phyloP scores from a whole-genome alignment of 2,888 invertebrate species.

The Mallateleia sp. region DNA sequence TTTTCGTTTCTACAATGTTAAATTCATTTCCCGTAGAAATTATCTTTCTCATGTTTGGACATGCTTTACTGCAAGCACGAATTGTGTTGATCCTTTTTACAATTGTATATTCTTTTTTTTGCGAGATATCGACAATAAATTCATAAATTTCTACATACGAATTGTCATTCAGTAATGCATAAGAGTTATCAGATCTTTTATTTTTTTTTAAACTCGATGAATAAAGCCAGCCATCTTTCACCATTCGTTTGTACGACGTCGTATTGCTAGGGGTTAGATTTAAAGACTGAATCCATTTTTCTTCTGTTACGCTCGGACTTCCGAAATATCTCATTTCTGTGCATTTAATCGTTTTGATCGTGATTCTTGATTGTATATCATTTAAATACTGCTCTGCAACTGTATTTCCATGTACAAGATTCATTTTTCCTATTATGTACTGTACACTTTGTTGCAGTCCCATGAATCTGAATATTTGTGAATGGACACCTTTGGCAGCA shows the following conservation, averaged over 20 bases:
- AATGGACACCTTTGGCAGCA: not conserved
- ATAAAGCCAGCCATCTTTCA: not conserved
- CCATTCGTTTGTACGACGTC: not conserved
- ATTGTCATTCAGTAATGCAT: not conserved
- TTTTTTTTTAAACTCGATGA: too few species aligned
- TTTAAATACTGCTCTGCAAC: not conserved
- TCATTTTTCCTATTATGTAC: not conserved
- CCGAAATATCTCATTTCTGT: not conserved
- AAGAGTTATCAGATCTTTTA: conserved; percentile 1
- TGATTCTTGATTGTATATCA: not conserved
- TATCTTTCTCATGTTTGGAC: not conserved
- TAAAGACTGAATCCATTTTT: not conserved
- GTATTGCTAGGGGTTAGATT: not conserved
- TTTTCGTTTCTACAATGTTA: not conserved
- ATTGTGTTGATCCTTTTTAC: not conserved
- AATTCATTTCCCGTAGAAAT: not conserved
- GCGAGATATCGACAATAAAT: not conserved
- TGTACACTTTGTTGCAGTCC: not conserved
- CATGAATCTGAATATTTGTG: not conserved
- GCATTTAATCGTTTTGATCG: not conserved
- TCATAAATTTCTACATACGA: not conserved
- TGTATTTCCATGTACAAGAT: not conserved
- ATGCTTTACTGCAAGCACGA: not conserved
- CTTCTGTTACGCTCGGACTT: not conserved
- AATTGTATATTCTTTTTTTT: not conserved